Conservation (phyloP, 2,113 vertebrate species). For the Sebastes schlegelii region DNA sequence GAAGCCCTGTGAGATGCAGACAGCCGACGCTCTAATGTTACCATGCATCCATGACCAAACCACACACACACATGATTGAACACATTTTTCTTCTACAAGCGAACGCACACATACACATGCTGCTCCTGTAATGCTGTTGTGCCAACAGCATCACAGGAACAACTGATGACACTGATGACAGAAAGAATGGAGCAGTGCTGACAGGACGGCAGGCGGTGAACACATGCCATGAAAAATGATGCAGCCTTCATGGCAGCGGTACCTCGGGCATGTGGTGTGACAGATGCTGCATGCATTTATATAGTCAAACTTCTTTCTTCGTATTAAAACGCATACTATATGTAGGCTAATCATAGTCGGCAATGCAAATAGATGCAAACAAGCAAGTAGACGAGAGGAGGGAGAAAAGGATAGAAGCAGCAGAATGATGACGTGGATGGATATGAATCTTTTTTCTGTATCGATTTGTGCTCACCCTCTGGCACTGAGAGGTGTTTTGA, state of each 20-base stretch:
- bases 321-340: not conserved
- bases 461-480: not conserved
- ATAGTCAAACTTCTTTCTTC: not conserved
- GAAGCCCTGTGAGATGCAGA: not conserved
- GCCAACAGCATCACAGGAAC: constrained; percentile 47
- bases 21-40: constrained; percentile 4
- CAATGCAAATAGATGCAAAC: not conserved
- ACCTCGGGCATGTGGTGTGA: constrained; percentile 34
- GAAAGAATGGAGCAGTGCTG: constrained; percentile 30
- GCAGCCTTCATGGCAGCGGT: constrained; percentile 3
- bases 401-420: not conserved
- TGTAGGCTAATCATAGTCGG: not conserved
- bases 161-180: constrained; percentile 49
- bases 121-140: constrained; percentile 9
- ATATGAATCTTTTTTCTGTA: constrained; percentile 12
- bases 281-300: constrained; percentile 15
- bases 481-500: not conserved
- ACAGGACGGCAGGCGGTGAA: constrained; percentile 40
- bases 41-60: constrained; percentile 4
- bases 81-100: not conserved
- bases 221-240: constrained; percentile 36
- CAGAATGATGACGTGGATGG: not conserved
- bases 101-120: not conserved
- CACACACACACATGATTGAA: constrained; percentile 3
- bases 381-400: not conserved